A percentile compares a stretch with the other conserved stretches of the same genome.
Conservation (phyloP, 2,888 invertebrate species). For the Aspidapion aeneum region DNA sequence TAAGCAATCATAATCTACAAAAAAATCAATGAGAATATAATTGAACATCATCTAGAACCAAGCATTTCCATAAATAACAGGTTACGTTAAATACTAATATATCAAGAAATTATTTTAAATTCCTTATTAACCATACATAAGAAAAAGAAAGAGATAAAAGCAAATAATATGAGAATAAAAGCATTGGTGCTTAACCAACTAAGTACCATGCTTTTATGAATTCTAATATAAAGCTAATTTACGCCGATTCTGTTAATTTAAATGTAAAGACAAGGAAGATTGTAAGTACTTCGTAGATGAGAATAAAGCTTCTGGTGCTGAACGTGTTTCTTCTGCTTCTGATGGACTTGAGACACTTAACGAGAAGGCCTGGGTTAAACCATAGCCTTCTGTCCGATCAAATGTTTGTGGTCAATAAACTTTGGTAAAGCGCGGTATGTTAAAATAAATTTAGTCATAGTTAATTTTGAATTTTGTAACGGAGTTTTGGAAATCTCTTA, state of each 20-base stretch:
- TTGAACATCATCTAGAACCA: neutral
- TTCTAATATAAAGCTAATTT: no score
- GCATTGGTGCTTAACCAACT: no score
- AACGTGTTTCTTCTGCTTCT: constrained; percentile 20
- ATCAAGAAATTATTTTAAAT: no score
- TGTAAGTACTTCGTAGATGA: no score
- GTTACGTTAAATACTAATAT: neutral
- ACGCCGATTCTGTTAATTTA: no score
- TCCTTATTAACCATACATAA: no score
- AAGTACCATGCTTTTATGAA: no score
- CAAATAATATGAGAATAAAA: no score
- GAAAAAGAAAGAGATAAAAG: no score
- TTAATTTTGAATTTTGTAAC: neutral
- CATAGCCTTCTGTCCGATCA: neutral
- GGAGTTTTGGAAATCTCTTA: neutral
- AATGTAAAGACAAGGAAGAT: no score
- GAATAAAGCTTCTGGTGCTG: constrained; percentile 14
- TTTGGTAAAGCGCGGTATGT: neutral
- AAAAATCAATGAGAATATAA: neutral
- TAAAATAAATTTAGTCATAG: neutral
- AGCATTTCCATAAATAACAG: neutral
- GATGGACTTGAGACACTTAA: constrained; percentile 20
- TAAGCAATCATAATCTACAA: neutral
- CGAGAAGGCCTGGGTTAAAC: neutral
- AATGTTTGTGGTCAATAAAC: constrained; percentile 1